Conservation (phyloP, 37 sponge, comb jelly and placozoan genomes). For the Aplysina aerophoba region DNA sequence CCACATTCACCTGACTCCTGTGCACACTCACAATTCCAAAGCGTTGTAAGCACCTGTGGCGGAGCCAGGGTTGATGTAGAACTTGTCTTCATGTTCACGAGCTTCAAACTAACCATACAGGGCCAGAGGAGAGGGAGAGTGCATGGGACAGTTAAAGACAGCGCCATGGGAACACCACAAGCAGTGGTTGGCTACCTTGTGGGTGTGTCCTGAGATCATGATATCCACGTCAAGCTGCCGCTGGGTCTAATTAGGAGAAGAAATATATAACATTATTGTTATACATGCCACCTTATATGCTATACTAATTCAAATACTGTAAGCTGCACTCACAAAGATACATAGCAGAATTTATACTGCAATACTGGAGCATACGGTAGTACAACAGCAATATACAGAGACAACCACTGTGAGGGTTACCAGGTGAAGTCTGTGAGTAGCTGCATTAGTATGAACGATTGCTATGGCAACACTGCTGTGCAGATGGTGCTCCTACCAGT, state of each 20-base stretch:
- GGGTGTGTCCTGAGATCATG: constrained; percentile 96
- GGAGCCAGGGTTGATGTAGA: constrained; percentile 97
- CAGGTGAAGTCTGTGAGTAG: too few relatives aligned
- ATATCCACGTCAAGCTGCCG: constrained; percentile 97
- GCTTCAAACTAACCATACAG: constrained; percentile 76
- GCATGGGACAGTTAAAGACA: background rate
- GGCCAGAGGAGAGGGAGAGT: too few relatives aligned
- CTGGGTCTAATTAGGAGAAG: constrained; percentile 70
- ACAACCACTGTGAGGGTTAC: too few relatives aligned
- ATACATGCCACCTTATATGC: background rate
- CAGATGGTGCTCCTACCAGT: too few relatives aligned
- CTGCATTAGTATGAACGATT: too few relatives aligned
- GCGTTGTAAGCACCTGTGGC: constrained; percentile 98
- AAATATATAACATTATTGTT: background rate
- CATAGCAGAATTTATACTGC: too few relatives aligned
- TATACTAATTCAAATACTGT: background rate
- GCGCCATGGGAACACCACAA: background rate
- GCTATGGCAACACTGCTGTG: too few relatives aligned
- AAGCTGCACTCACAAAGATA: background rate
- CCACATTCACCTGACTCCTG: too few relatives aligned
- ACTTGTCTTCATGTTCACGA: constrained; percentile 91
- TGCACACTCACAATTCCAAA: constrained; percentile 69
- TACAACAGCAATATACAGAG: too few relatives aligned
- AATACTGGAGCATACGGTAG: too few relatives aligned
- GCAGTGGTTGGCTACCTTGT: constrained; percentile 73